Evolutionary conservation across 1,140 invertebrate species (phyloP).

Genomic region (Solenopsis invicta): DNA sequence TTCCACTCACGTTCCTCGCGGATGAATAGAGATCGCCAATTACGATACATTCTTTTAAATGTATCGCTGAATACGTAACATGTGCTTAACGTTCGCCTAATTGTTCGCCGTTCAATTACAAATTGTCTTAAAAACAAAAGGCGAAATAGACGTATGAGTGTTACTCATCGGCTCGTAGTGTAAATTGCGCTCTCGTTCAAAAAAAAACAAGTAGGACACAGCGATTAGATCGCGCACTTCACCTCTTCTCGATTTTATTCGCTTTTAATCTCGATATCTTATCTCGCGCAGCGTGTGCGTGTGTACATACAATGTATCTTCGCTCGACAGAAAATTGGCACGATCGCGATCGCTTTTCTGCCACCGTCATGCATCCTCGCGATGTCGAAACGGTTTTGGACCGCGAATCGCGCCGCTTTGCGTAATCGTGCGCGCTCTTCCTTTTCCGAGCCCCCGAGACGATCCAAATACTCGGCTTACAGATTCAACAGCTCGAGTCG

Average conservation of each 20-base stretch:
- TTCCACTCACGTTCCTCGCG: slow-evolving; percentile 34
- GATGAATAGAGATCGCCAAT: slow-evolving; percentile 13
- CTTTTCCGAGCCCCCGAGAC: neutral
- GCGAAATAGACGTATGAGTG: neutral
- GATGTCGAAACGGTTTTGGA: slow-evolving; percentile 31
- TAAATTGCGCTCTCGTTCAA: slow-evolving; percentile 17
- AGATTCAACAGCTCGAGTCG: neutral
- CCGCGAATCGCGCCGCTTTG: neutral
- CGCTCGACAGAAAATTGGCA: slow-evolving; percentile 21
- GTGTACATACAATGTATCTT: neutral
- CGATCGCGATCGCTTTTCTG: neutral
- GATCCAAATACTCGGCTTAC: neutral
- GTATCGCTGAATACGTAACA: neutral
- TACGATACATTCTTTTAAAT: slow-evolving; percentile 23
- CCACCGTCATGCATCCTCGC: neutral
- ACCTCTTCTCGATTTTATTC: neutral
- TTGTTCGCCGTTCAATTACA: slow-evolving; percentile 19
- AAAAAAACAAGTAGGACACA: neutral
- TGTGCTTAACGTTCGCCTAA: slow-evolving; percentile 9
- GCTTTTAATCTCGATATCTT: neutral
- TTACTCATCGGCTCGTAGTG: neutral
- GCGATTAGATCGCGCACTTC: neutral
- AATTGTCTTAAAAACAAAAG: neutral
- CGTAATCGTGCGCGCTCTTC: slow-evolving; percentile 13
- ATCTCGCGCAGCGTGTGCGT: neutral